A percentile compares a stretch with the other conserved stretches of the same genome.
These are phyloP conservation scores for Catostylus mosaicus DNA, from an alignment of 30 jellyfish, hydroid and myxozoan genomes.

Conservation along the genomic window DNA sequence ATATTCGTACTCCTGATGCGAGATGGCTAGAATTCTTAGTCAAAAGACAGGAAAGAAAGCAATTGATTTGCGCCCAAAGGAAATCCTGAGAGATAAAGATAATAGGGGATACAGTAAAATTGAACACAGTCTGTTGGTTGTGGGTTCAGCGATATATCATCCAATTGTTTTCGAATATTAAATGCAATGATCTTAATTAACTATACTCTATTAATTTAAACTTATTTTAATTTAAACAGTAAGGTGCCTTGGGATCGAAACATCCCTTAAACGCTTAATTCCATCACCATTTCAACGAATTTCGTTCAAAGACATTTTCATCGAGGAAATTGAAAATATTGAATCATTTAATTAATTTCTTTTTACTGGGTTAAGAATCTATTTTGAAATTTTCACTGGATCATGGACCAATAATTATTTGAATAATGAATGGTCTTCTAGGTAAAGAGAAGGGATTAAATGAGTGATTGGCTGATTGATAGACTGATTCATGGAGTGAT, in stretches of 20 bases:
- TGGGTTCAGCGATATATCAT: slow-evolving; percentile 4
- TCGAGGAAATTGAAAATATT: neutral
- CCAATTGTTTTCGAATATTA: neutral
- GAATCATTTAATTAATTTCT: too few species aligned
- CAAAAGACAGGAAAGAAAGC: slow-evolving; percentile 47
- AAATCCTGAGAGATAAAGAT: slow-evolving; percentile 41
- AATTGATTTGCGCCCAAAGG: slow-evolving; percentile 40
- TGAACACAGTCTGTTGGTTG: neutral
- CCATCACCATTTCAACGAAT: neutral
- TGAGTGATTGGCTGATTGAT: too few species aligned
- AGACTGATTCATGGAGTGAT: too few species aligned
- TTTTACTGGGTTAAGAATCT: too few species aligned
- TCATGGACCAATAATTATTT: too few species aligned
- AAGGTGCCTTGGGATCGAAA: neutral
- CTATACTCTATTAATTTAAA: neutral
- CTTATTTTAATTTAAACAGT: neutral
- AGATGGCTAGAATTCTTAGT: neutral
- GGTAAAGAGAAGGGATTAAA: too few species aligned
- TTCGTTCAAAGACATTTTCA: neutral
- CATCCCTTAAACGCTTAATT: neutral
- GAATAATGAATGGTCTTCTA: too few species aligned
- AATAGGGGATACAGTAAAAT: neutral
- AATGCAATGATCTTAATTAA: neutral
- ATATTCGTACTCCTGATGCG: neutral
- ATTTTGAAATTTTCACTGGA: too few species aligned